A percentile compares a stretch with the other conserved stretches of the same genome.
These are phyloP conservation scores for Dicentrarchus labrax DNA, from an alignment of 2,113 vertebrate species.

Conservation along the genomic window DNA sequence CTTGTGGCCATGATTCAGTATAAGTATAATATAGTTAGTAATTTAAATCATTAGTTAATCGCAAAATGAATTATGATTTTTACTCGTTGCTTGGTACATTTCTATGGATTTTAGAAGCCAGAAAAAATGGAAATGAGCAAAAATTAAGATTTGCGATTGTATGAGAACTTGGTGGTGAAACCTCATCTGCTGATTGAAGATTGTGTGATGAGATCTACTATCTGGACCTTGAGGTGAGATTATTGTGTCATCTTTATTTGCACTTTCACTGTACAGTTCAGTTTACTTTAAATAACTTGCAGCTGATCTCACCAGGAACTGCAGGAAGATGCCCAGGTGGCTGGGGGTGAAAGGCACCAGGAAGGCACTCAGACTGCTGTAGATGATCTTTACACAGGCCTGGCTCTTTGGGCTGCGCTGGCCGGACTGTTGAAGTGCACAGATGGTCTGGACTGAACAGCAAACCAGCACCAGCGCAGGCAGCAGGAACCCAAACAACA, in stretches of 20 bases:
- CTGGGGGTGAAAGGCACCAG: conserved; percentile 90
- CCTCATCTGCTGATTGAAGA: background rate
- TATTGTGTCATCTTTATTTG: background rate
- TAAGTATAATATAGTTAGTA: background rate
- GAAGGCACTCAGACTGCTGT: conserved; percentile 88
- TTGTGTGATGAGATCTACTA: background rate
- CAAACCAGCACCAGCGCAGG: conserved; percentile 85
- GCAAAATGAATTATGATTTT: background rate
- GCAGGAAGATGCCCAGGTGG: conserved; percentile 89
- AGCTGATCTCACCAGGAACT: conserved; percentile 86
- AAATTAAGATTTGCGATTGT: background rate
- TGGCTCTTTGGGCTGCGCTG: conserved; percentile 53
- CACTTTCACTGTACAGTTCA: background rate
- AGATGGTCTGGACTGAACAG: conserved; percentile 87
- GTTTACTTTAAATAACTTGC: conserved; percentile 1
- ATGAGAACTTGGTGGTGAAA: background rate
- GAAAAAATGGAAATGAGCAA: background rate
- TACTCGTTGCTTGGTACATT: background rate
- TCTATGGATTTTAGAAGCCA: background rate
- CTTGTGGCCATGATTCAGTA: background rate
- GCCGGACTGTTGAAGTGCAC: conserved; percentile 73
- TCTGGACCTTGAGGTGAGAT: background rate
- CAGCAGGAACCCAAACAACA: conserved; percentile 90
- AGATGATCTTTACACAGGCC: conserved; percentile 85
- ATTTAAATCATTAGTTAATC: background rate